Evolutionary conservation across 37 sponge, comb jelly and placozoan species (phyloP), one percentile per base, ranked within the genome.

Genomic region (Beroe forskalii): DNA sequence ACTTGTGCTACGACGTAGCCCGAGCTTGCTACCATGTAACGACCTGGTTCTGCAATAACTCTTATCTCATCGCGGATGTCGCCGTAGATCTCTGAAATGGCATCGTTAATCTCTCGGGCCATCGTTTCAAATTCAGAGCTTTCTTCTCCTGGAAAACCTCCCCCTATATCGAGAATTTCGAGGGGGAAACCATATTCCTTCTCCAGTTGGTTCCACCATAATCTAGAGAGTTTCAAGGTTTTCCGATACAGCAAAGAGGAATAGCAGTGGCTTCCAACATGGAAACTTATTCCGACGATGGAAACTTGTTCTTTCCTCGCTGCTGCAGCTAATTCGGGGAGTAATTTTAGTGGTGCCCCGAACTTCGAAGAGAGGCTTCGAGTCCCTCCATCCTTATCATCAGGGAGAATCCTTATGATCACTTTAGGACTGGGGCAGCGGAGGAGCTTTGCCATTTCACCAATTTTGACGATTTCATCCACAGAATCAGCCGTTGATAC

Each of bases 221-320:
- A 19, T 44, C 86, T 80, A 42, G 86, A 41, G 25, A 41, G 55
- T 27, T 23, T 43, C 25, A 80, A 37, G 17, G 86, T 80, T 6
- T 43, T 41, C 38, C 20, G 44, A 37, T 80, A 80, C 30, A 48
- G 86, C 9, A 23, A 32, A 44, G 86, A 32, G n/a, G 86, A 80
- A 24, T 80, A 48, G 40, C 86, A 80, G 86, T 80, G 86, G 20
- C 86, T 80, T 28, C 86, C 86, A 41, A 80, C 28, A 25, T 80
- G 86, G 86, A 80, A 80, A 80, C 86, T 80, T 44, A 80, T 80
- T 48, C 86, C 86, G 4, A 44, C 55, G 20, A 80, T 37, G 8
- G 55, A n/a, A 4, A 80, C 86, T 4, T 44, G 0, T 32, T 3
- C 24, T 2, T 80, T 43, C 19, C 24, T 44, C 12, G 86, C 86